A percentile compares a stretch with the other conserved stretches of the same genome.
Evolutionary conservation across 2,113 vertebrate species (phyloP).

Genomic region (Hippocampus comes): DNA sequence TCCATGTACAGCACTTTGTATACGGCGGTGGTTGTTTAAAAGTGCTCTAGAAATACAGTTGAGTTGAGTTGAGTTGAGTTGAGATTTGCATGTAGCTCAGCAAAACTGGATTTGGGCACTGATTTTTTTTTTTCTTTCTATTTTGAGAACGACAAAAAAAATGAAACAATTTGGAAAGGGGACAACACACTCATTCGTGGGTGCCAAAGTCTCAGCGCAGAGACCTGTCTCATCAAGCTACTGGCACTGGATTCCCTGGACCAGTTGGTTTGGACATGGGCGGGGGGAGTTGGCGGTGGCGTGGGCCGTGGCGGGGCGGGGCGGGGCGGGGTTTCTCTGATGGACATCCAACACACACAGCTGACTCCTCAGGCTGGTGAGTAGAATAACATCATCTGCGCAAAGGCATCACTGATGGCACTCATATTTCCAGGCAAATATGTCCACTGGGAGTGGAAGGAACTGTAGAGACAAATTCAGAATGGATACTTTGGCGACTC

Average conservation of each 20-base stretch:
- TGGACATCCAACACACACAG: neutral
- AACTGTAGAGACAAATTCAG: neutral
- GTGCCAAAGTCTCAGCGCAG: neutral
- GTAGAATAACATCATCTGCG: neutral
- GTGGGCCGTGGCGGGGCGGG: too few relatives aligned
- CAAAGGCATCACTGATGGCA: too few relatives aligned
- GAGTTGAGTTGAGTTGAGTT: too few relatives aligned
- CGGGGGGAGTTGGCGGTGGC: neutral
- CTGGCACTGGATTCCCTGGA: neutral
- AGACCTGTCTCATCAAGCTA: neutral
- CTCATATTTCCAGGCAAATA: neutral
- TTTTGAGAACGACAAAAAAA: neutral
- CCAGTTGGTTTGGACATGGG: neutral
- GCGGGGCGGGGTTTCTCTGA: neutral
- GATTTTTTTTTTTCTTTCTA: too few relatives aligned
- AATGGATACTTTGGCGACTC: neutral
- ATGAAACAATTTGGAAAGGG: neutral
- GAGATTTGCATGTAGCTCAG: neutral
- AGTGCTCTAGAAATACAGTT: too few relatives aligned
- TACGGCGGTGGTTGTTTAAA: too few relatives aligned
- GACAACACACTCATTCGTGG: neutral
- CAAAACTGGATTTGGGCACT: neutral
- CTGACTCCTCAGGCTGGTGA: neutral
- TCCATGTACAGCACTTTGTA: too few relatives aligned
- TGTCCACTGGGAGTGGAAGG: neutral